phyloP scores from a whole-genome alignment of 2,113 vertebrate species.

The Lucifuga dentata region DNA sequence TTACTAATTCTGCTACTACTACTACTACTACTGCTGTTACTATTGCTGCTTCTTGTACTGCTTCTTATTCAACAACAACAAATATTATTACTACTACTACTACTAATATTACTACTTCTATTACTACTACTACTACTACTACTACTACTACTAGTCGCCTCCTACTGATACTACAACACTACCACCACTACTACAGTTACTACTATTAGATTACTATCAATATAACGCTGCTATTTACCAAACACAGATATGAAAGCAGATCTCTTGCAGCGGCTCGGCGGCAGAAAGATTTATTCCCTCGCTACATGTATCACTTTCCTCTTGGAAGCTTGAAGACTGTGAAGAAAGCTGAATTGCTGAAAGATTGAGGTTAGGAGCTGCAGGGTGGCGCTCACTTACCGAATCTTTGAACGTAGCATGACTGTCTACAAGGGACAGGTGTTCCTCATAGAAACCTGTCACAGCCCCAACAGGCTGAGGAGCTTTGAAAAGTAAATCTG shows the following conservation, averaged over 20 bases:
- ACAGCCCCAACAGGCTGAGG: conserved; percentile 25
- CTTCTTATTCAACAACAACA: background rate
- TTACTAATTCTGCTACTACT: background rate
- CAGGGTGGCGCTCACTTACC: conserved; percentile 54
- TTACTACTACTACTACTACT: background rate
- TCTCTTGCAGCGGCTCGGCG: conserved; percentile 16
- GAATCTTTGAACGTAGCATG: conserved; percentile 62
- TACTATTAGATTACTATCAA: background rate
- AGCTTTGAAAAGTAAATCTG: conserved; percentile 56
- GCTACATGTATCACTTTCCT: conserved; percentile 48
- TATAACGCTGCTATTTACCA: background rate
- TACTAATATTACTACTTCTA: background rate
- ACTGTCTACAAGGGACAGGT: conserved; percentile 62
- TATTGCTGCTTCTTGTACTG: too few relatives aligned
- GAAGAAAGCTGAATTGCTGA: conserved; percentile 71
- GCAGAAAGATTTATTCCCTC: conserved; percentile 37
- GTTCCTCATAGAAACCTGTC: conserved; percentile 43
- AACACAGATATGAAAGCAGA: conserved; percentile 3
- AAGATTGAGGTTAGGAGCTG: conserved; percentile 77
- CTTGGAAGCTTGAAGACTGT: conserved; percentile 44
- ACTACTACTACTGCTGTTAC: background rate
- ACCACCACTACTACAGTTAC: background rate
- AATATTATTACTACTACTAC: background rate
- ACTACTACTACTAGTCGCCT: too few relatives aligned
- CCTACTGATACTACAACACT: background rate